These are phyloP conservation scores for Eucidaris tribuloides DNA, from an alignment of 35 echinoderm and acorn worm genomes.

Conservation along the genomic window DNA sequence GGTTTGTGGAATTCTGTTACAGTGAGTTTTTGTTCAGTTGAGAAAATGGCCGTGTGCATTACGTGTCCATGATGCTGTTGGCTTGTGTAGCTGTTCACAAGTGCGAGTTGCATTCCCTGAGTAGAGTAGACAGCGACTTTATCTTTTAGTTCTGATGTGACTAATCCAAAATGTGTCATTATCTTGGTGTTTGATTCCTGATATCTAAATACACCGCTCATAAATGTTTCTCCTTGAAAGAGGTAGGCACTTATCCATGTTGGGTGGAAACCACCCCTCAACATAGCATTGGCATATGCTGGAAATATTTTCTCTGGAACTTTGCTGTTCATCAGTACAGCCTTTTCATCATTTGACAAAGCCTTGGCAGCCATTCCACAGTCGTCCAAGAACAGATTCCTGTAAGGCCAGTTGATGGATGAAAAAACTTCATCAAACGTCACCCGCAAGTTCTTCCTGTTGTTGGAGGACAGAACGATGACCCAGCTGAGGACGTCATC, in stretches of 20 bases:
- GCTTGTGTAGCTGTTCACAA: conserved; percentile 62
- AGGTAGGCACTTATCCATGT: conserved; percentile 78
- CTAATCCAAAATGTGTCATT: background rate
- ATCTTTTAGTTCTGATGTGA: conserved; percentile 32
- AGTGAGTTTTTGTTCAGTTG: conserved; percentile 3
- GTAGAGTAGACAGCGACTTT: background rate
- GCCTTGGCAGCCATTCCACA: conserved; percentile 1
- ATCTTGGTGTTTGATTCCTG: background rate
- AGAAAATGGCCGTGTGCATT: conserved; percentile 45
- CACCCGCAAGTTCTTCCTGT: conserved; percentile 62
- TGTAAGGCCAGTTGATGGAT: conserved; percentile 58
- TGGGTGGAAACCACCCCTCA: conserved; percentile 27
- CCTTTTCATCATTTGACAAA: background rate
- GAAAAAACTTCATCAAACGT: conserved; percentile 38
- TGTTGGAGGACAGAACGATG: conserved; percentile 70
- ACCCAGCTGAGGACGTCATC: conserved; percentile 51
- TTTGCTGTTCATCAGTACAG: conserved; percentile 35
- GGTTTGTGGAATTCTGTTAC: conserved; percentile 31
- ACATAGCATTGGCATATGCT: conserved; percentile 48
- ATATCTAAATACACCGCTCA: conserved; percentile 53
- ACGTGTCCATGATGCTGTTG: conserved; percentile 34
- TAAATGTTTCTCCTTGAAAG: conserved; percentile 43
- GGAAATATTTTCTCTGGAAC: conserved; percentile 58
- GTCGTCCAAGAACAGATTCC: conserved; percentile 41
- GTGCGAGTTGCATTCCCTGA: conserved; percentile 37